These are phyloP conservation scores for Magallana angulata DNA, from an alignment of 1,140 invertebrate genomes.

Conservation along the genomic window DNA sequence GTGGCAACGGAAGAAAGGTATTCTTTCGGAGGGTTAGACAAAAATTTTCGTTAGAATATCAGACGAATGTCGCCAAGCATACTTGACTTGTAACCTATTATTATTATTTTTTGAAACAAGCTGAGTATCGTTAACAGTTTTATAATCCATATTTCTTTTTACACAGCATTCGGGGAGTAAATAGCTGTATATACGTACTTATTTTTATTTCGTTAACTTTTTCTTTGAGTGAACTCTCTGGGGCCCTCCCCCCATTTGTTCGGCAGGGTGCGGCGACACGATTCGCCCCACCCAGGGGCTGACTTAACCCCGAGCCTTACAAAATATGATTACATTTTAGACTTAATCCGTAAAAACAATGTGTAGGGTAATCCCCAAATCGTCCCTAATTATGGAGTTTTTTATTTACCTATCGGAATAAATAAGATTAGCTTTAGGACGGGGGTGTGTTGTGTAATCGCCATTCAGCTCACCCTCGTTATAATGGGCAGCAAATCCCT, in stretches of 20 bases:
- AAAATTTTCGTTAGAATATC: conserved; percentile 10
- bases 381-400: conserved; percentile 21
- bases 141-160: neutral
- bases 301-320: neutral
- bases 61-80: conserved; percentile 44
- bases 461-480: neutral
- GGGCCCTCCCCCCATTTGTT: neutral
- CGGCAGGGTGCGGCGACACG: neutral
- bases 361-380: neutral
- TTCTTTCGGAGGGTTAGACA: conserved; percentile 20
- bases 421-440: neutral
- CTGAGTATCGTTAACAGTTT: conserved; percentile 19
- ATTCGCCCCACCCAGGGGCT: neutral
- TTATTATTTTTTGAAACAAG: conserved; percentile 40
- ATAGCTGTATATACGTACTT: neutral
- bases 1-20: conserved; percentile 27
- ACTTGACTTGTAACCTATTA: conserved; percentile 52
- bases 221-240: neutral
- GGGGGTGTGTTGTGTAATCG: neutral
- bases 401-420: conserved; percentile 37
- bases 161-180: neutral
- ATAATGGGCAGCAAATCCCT: neutral
- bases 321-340: conserved; percentile 35
- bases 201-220: neutral
- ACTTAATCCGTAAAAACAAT: conserved; percentile 8